Conservation (phyloP, 2,888 invertebrate genomes). For the Andrena marginata region DNA sequence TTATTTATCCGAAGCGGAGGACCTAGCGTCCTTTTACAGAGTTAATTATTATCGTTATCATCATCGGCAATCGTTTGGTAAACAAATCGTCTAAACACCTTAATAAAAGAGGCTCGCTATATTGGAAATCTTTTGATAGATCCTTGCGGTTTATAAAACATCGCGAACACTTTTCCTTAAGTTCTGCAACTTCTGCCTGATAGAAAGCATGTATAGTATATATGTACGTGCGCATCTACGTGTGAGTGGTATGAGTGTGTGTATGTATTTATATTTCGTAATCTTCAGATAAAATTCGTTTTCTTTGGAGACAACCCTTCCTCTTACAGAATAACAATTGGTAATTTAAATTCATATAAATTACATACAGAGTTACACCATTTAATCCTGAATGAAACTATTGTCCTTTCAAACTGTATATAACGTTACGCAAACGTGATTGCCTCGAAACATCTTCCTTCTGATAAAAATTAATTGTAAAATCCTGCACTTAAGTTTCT, state of each 20-base stretch:
- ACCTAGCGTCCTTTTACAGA: conserved; percentile 62
- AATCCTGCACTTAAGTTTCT: not conserved
- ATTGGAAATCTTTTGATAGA: conserved; percentile 43
- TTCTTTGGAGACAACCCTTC: conserved; percentile 18
- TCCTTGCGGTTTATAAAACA: conserved; percentile 41
- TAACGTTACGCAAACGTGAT: conserved; percentile 28
- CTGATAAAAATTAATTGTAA: conserved; percentile 18
- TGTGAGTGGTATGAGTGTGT: conserved; percentile 11
- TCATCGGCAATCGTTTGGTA: conserved; percentile 50
- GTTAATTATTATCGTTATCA: conserved; percentile 52
- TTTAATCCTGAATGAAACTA: conserved; percentile 13
- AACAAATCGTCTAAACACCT: conserved; percentile 55
- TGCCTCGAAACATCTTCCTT: conserved; percentile 1
- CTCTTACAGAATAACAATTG: conserved; percentile 2
- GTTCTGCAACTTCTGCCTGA: conserved; percentile 39
- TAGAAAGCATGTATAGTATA: conserved; percentile 52
- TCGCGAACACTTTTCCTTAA: conserved; percentile 46
- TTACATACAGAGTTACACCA: conserved; percentile 8
- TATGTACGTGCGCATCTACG: conserved; percentile 24
- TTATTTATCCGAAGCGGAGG: conserved; percentile 60
- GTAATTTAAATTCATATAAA: conserved; percentile 10
- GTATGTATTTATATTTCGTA: conserved; percentile 17
- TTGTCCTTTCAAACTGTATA: conserved; percentile 24
- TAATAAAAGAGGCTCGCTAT: conserved; percentile 50
- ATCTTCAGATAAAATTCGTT: conserved; percentile 24